Percentiles rank a stretch among this genome's conserved stretches.
phyloP scores from a whole-genome alignment of 2,113 vertebrate genomes.

The Protobothrops mucrosquamatus region DNA sequence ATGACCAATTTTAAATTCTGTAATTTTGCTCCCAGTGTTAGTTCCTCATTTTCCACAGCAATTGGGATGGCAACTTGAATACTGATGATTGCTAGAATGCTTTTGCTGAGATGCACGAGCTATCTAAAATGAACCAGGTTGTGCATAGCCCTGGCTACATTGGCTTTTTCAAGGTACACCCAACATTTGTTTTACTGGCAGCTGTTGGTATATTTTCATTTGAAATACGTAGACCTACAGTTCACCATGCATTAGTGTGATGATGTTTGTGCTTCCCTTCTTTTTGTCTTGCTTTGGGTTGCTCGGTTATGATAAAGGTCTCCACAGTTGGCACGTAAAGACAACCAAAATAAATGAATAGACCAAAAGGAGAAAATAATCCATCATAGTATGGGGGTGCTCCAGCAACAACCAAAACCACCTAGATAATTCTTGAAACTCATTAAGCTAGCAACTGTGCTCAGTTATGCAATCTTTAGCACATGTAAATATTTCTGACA shows the following conservation, averaged over 20 bases:
- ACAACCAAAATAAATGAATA: constrained; percentile 38
- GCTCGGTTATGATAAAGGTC: constrained; percentile 43
- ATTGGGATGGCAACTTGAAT: constrained; percentile 39
- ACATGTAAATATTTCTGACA: constrained; percentile 79
- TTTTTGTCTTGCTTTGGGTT: constrained; percentile 17
- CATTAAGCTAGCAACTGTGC: constrained; percentile 45
- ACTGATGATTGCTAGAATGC: constrained; percentile 24
- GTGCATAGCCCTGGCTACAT: constrained; percentile 40
- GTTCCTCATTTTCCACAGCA: constrained; percentile 56
- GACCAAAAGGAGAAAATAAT: constrained; percentile 44
- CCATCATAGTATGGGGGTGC: constrained; percentile 48
- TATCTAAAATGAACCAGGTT: constrained; percentile 30
- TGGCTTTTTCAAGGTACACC: constrained; percentile 23
- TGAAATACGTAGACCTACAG: not conserved
- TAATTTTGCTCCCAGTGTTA: constrained; percentile 60
- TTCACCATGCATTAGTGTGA: constrained; percentile 35
- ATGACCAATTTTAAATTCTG: constrained; percentile 53
- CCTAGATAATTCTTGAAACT: constrained; percentile 62
- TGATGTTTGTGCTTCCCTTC: constrained; percentile 42
- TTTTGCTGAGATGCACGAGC: constrained; percentile 13
- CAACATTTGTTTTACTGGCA: constrained; percentile 31
- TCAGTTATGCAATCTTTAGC: constrained; percentile 74
- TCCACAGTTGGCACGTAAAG: constrained; percentile 40
- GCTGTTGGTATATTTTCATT: constrained; percentile 37
- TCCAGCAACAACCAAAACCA: constrained; percentile 46